These are phyloP conservation scores for Mnemiopsis leidyi DNA, from an alignment of 37 sponge, comb jelly and placozoan genomes.

Conservation along the genomic window DNA sequence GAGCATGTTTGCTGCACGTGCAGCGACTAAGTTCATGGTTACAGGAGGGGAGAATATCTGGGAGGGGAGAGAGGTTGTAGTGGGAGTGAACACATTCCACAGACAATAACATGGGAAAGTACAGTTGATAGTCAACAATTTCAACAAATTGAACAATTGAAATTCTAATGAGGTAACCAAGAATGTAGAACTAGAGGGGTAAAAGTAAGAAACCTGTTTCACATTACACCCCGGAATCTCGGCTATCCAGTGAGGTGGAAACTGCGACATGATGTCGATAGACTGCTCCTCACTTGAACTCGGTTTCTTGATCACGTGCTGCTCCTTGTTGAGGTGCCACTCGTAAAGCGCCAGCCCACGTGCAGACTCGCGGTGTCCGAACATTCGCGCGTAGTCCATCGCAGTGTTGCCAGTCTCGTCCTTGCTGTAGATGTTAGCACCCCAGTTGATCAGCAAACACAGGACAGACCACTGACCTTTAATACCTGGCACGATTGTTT, in stretches of 20 bases:
- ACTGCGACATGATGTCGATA: slow-evolving; percentile 52
- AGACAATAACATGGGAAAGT: too few species aligned
- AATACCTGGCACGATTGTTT: slow-evolving; percentile 23
- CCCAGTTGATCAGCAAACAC: slow-evolving; percentile 56
- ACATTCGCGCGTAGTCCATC: slow-evolving; percentile 49
- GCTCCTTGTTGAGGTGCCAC: slow-evolving; percentile 62
- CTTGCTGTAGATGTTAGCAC: slow-evolving; percentile 63
- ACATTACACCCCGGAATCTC: slow-evolving; percentile 60
- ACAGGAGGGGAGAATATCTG: slow-evolving; percentile 60
- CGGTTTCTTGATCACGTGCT: not conserved
- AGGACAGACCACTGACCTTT: slow-evolving; percentile 62
- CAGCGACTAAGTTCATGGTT: slow-evolving; percentile 61
- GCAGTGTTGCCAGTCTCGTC: slow-evolving; percentile 23
- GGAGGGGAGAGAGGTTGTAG: not conserved
- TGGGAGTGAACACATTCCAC: too few species aligned
- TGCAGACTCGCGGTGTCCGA: slow-evolving; percentile 44
- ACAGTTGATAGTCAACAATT: too few species aligned
- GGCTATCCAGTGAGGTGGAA: slow-evolving; percentile 40
- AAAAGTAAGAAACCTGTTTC: not conserved
- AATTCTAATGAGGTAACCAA: too few species aligned
- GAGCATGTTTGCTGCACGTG: slow-evolving; percentile 60
- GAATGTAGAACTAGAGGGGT: too few species aligned
- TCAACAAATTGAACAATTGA: too few species aligned
- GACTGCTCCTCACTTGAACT: not conserved
- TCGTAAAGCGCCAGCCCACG: slow-evolving; percentile 51